Evolutionary conservation across 2,797 vertebrate genomes (phyloP).

Genomic region (Cyprinodon diabolis): DNA sequence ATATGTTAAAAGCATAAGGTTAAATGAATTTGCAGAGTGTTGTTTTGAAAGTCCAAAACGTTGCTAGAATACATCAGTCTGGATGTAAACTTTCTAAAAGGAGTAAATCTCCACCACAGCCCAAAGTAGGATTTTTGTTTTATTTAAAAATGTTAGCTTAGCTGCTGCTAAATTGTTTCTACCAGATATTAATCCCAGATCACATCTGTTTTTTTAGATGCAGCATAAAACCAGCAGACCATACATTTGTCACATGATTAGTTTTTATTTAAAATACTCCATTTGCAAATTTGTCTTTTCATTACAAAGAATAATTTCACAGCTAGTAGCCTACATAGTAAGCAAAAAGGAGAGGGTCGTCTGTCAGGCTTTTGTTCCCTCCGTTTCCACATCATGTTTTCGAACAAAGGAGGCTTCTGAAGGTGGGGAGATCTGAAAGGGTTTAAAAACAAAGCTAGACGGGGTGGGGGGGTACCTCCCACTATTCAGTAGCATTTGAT

Average conservation of each 20-base stretch:
- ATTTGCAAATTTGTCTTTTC: conserved; percentile 85
- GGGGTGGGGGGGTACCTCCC: conserved; percentile 11
- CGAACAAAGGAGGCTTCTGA: conserved; percentile 35
- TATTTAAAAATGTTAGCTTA: background rate
- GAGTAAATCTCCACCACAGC: background rate
- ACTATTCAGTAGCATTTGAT: background rate
- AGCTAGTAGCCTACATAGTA: conserved; percentile 98
- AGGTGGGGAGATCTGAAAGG: conserved; percentile 5
- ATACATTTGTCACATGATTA: conserved; percentile 83
- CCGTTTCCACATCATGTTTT: conserved; percentile 58
- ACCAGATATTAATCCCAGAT: background rate
- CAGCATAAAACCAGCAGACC: conserved; percentile 11
- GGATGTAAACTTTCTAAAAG: background rate
- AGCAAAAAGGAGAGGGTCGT: conserved; percentile 81
- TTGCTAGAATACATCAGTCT: background rate
- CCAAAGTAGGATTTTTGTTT: background rate
- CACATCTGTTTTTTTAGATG: background rate
- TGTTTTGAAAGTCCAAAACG: no score
- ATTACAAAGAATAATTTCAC: conserved; percentile 92
- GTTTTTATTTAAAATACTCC: conserved; percentile 94
- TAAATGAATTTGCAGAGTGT: background rate
- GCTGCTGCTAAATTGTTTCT: background rate
- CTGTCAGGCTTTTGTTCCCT: conserved; percentile 38
- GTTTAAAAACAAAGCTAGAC: conserved; percentile 17
- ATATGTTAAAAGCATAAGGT: background rate